phyloP scores from a whole-genome alignment of 2,888 invertebrate species.

The Tinea semifulvella region DNA sequence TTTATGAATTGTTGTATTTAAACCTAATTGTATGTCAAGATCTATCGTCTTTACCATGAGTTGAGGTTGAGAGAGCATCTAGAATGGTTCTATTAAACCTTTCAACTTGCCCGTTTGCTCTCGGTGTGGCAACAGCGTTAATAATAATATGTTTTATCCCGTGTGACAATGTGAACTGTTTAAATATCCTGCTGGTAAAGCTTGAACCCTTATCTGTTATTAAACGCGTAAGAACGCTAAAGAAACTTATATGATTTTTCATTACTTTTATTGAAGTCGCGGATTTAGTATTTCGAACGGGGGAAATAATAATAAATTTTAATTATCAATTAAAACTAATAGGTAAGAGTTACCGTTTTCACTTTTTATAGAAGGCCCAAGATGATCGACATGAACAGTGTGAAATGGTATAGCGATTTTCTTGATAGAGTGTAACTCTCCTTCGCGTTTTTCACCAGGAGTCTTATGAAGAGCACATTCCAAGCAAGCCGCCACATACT shows the following conservation, averaged over 20 bases:
- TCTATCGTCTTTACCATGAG: slow-evolving; percentile 18
- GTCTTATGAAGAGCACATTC: slow-evolving; percentile 20
- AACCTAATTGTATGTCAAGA: too few species aligned
- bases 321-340: slow-evolving; percentile 15
- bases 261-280: slow-evolving; percentile 17
- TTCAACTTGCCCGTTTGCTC: slow-evolving; percentile 10
- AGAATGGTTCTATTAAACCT: slow-evolving; percentile 5
- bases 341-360: slow-evolving; percentile 19
- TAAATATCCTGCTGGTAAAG: slow-evolving; percentile 19
- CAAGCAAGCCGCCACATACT: slow-evolving; percentile 21
- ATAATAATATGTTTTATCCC: slow-evolving; percentile 20
- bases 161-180: slow-evolving; percentile 1
- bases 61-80: slow-evolving; percentile 7
- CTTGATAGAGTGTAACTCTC: slow-evolving; percentile 21
- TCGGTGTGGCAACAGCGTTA: slow-evolving; percentile 10
- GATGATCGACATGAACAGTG: slow-evolving; percentile 24
- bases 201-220: slow-evolving; percentile 21
- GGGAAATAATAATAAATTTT: slow-evolving; percentile 19
- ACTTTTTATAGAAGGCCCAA: slow-evolving; percentile 21
- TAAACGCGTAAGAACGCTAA: slow-evolving; percentile 20
- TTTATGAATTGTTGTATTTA: too few species aligned
- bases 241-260: slow-evolving; percentile 20
- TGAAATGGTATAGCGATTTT: slow-evolving; percentile 21
- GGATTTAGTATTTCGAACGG: slow-evolving; percentile 21
- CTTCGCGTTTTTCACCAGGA: slow-evolving; percentile 20